These are phyloP conservation scores for Thermophis baileyi DNA, from an alignment of 2,113 vertebrate genomes.

Conservation along the genomic window DNA sequence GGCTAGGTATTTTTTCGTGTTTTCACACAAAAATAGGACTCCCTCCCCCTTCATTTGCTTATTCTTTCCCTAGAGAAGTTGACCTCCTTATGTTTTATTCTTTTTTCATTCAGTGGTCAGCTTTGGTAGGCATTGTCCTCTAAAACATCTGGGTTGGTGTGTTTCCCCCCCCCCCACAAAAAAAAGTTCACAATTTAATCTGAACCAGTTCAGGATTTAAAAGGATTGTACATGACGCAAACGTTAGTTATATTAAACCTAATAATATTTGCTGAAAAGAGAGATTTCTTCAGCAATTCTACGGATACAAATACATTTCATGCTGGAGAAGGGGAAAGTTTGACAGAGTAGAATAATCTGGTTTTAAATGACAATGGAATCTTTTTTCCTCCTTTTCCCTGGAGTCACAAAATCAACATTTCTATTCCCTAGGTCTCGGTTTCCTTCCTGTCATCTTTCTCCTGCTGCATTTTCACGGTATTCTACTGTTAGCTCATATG, in stretches of 20 bases:
- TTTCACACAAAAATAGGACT: neutral
- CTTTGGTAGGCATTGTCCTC: neutral
- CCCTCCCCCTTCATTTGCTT: neutral
- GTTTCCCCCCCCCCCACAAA: too few species aligned
- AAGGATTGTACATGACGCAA: neutral
- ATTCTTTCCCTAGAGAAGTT: neutral
- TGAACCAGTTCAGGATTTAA: neutral
- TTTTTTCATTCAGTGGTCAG: neutral
- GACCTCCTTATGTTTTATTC: neutral
- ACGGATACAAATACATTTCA: neutral
- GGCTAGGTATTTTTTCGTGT: neutral
- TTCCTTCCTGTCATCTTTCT: constrained; percentile 44
- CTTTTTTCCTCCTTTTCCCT: constrained; percentile 38
- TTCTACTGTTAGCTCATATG: constrained; percentile 45
- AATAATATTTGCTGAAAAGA: neutral
- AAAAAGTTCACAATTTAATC: neutral
- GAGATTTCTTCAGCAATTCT: constrained; percentile 39
- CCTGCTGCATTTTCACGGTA: constrained; percentile 59
- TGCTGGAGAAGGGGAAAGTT: neutral
- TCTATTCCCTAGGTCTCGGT: constrained; percentile 58
- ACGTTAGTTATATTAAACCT: neutral
- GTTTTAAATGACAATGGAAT: constrained; percentile 43
- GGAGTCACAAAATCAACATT: constrained; percentile 50
- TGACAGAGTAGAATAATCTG: neutral
- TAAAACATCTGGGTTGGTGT: neutral